These are phyloP conservation scores for Gavialis gangeticus DNA, from an alignment of 2,113 vertebrate genomes.

Conservation along the genomic window DNA sequence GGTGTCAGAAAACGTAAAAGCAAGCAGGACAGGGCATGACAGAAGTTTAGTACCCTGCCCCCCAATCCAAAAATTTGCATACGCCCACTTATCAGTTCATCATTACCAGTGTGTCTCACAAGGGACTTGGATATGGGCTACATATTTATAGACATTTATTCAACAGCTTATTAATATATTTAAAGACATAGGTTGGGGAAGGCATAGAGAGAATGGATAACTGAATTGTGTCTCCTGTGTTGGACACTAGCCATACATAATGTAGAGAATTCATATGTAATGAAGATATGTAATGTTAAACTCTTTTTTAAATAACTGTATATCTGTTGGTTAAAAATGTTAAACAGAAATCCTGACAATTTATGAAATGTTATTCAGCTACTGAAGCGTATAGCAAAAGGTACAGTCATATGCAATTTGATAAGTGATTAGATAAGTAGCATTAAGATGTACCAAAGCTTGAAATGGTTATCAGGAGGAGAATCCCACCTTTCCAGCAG, in stretches of 20 bases:
- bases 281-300: neutral
- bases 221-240: neutral
- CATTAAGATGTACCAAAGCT: neutral
- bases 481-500: neutral
- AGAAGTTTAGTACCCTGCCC: constrained; percentile 63
- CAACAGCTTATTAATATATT: constrained; percentile 37
- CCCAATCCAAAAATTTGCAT: constrained; percentile 65
- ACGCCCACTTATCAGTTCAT: constrained; percentile 39
- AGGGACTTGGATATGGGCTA: neutral
- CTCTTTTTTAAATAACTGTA: neutral
- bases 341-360: constrained; percentile 34
- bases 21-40: constrained; percentile 66
- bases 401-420: neutral
- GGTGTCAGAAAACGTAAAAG: constrained; percentile 13
- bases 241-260: constrained; percentile 10
- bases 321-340: constrained; percentile 28
- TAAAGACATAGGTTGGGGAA: constrained; percentile 56
- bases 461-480: neutral
- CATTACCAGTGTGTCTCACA: neutral
- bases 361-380: neutral
- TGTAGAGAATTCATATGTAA: constrained; percentile 8
- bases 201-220: constrained; percentile 40
- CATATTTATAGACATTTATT: constrained; percentile 36
- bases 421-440: neutral
- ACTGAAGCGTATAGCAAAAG: neutral